Evolutionary conservation across 2,113 vertebrate genomes (phyloP), one percentile per base, ranked within the genome.

Genomic region (Tetrax tetrax): DNA sequence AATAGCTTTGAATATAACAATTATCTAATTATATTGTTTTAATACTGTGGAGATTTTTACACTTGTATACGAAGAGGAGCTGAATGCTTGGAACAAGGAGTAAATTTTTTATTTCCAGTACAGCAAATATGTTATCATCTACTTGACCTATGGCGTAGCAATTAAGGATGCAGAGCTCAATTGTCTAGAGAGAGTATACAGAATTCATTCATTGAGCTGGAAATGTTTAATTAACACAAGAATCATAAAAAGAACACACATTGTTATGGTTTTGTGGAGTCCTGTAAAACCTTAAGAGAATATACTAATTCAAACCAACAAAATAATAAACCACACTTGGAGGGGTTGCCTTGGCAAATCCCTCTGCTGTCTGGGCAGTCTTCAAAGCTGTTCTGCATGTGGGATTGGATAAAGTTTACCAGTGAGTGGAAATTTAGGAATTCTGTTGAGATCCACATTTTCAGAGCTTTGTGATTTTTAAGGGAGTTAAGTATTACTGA

Each of bases 171-270:
- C 37, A 77, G 94, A 79, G 53, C 91, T 96, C 64, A 83, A 72
- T 87, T 95, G 79, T 77, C 94, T 89, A 29, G 65, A 84, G 95
- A 97, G 20, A 94, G 85, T 83, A 96, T 59, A 50, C 35, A 63
- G 24, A 93, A 96, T 84, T 92, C 78, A 89, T 90, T 92, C 65
- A 93, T 14, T 91, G 86, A 94, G 87, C 33, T 94, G 72, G 84
- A 96, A 97, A 97, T 54, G 71, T 96, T 97, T 97, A 97, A 97
- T 96, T 96, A 97, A 97, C 89, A 83, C 12, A 41, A 9, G 22
- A 87, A 92, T 93, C 59, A 54, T 87, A 90, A 91, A 63, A 71
- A 75, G 41, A 71, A 56, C 41, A 79, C 71, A 47, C 3, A 60
- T 59, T 72, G 51, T 53, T 88, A 66, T 33, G 35, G 12, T 82